Evolutionary conservation across 2,888 invertebrate genomes (phyloP).

Genomic region (Mesorhabditis spiculigera): DNA sequence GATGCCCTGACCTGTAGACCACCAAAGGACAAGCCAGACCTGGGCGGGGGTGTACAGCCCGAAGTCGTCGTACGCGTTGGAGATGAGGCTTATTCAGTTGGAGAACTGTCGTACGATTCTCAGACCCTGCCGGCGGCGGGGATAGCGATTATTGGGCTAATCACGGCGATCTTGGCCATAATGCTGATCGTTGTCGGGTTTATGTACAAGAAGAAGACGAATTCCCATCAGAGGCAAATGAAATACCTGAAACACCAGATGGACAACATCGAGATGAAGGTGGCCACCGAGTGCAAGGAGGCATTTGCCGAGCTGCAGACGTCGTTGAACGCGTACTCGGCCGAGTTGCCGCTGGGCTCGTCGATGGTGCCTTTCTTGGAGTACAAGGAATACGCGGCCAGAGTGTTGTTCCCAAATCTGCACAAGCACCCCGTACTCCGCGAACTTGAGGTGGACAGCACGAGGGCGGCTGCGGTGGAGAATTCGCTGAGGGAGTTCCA

Average conservation of each 20-base stretch:
- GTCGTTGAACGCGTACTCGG: constrained; percentile 76
- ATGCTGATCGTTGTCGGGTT: constrained; percentile 67
- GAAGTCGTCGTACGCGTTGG: constrained; percentile 51
- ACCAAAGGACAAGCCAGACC: constrained; percentile 74
- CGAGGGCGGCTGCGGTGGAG: constrained; percentile 68
- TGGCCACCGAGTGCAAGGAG: constrained; percentile 59
- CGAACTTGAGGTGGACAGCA: constrained; percentile 60
- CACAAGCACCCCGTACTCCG: constrained; percentile 80
- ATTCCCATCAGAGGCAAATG: constrained; percentile 89
- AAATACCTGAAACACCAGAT: constrained; percentile 92
- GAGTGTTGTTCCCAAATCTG: constrained; percentile 67
- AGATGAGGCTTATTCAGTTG: constrained; percentile 25
- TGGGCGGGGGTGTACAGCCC: constrained; percentile 29
- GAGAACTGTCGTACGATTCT: constrained; percentile 42
- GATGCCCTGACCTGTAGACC: constrained; percentile 90
- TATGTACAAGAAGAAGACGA: constrained; percentile 68
- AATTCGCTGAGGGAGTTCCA: constrained; percentile 89
- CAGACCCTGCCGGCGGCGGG: constrained; percentile 33
- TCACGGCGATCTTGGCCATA: constrained; percentile 38
- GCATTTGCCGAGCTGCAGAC: constrained; percentile 98
- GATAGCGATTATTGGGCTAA: constrained; percentile 38
- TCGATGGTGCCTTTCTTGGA: constrained; percentile 89
- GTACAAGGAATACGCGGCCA: constrained; percentile 68
- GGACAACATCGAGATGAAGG: constrained; percentile 58
- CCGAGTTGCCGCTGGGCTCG: constrained; percentile 50